These are phyloP conservation scores for Nymphalis polychloros DNA, from an alignment of 2,888 invertebrate genomes.

Conservation along the genomic window DNA sequence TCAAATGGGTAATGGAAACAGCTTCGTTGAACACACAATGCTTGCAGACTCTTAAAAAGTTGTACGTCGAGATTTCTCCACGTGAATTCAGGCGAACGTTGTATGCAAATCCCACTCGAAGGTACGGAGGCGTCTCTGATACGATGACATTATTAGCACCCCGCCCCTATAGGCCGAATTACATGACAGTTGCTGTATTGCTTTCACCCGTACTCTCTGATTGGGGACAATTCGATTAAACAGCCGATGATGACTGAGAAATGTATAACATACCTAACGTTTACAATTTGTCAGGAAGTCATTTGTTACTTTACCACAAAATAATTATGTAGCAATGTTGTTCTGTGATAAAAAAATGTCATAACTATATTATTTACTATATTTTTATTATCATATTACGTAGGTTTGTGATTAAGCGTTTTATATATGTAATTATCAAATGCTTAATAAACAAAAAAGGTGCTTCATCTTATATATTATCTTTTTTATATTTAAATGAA, in stretches of 20 bases:
- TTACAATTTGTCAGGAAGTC: not conserved
- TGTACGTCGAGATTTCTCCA: conserved; percentile 57
- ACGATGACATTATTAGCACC: conserved; percentile 53
- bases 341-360: too few relatives aligned
- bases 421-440: conserved; percentile 16
- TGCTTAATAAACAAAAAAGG: not conserved
- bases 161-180: conserved; percentile 46
- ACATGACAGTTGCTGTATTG: conserved; percentile 42
- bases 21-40: conserved; percentile 40
- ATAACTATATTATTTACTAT: too few relatives aligned
- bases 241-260: not conserved
- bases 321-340: too few relatives aligned
- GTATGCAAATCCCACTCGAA: conserved; percentile 59
- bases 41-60: conserved; percentile 49
- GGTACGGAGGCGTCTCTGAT: conserved; percentile 54
- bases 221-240: conserved; percentile 35
- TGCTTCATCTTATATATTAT: conserved; percentile 37
- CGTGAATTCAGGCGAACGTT: conserved; percentile 53
- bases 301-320: not conserved
- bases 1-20: conserved; percentile 42
- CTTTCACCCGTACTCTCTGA: conserved; percentile 44
- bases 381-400: too few relatives aligned
- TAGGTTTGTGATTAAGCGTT: too few relatives aligned
- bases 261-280: conserved; percentile 15
- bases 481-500: conserved; percentile 59